A percentile compares a stretch with the other conserved stretches of the same genome.
Conservation (phyloP, 2,888 invertebrate species). For the Ectemnius continuus region DNA sequence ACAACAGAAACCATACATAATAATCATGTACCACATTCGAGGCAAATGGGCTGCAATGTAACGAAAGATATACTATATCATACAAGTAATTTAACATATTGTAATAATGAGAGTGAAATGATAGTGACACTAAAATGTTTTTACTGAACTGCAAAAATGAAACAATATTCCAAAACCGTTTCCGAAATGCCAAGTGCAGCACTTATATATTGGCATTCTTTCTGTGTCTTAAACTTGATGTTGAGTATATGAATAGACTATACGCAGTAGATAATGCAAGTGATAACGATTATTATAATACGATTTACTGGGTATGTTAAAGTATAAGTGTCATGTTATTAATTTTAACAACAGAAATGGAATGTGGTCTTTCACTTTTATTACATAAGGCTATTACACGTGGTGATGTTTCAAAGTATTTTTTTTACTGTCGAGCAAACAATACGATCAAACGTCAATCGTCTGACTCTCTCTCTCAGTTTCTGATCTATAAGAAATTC, state of each 20-base stretch:
- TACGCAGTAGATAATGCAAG: constrained; percentile 46
- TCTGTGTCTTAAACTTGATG: constrained; percentile 52
- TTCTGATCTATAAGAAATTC: constrained; percentile 45
- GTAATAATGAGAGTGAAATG: constrained; percentile 44
- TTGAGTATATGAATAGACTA: constrained; percentile 49
- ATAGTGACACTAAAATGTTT: constrained; percentile 32
- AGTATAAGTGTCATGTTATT: constrained; percentile 30
- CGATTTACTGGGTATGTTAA: constrained; percentile 37
- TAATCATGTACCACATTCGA: constrained; percentile 42
- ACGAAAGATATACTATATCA: constrained; percentile 46
- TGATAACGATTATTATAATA: constrained; percentile 41
- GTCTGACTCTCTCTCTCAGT: constrained; percentile 49
- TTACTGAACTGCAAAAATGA: constrained; percentile 31
- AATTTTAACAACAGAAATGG: constrained; percentile 30
- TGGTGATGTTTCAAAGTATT: constrained; percentile 21
- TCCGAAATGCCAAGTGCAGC: constrained; percentile 41
- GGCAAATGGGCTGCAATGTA: constrained; percentile 47
- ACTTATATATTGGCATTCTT: constrained; percentile 50
- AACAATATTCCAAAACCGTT: constrained; percentile 33
- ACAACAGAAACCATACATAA: constrained; percentile 34
- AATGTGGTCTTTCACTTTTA: constrained; percentile 41
- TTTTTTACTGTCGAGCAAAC: constrained; percentile 33
- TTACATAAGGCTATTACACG: constrained; percentile 9
- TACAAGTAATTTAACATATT: constrained; percentile 49
- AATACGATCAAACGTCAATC: constrained; percentile 29